Evolutionary conservation across 1,140 invertebrate species (phyloP).

Genomic region (Cephus cinctus): DNA sequence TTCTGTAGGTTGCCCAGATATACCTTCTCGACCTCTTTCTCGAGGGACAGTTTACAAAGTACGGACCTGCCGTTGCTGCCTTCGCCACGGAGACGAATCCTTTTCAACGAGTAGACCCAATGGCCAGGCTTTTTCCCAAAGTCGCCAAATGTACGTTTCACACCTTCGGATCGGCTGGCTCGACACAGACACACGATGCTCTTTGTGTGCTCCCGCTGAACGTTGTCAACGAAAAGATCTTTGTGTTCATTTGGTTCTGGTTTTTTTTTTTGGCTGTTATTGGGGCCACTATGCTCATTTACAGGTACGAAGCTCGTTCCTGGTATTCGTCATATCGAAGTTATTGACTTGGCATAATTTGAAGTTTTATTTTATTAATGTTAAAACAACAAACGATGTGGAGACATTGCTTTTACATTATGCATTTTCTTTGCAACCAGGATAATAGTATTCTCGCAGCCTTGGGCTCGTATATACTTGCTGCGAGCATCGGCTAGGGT

Average conservation of each 20-base stretch:
- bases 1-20: slow-evolving; percentile 50
- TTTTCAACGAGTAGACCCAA: slow-evolving; percentile 51
- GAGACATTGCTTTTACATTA: neutral
- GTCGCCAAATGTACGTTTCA: slow-evolving; percentile 77
- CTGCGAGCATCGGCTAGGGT: slow-evolving; percentile 57
- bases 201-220: slow-evolving; percentile 62
- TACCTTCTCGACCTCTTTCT: slow-evolving; percentile 60
- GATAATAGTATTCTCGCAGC: slow-evolving; percentile 52
- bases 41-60: slow-evolving; percentile 67
- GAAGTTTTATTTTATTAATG: no score
- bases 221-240: slow-evolving; percentile 62
- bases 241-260: slow-evolving; percentile 61
- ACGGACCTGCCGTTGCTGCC: slow-evolving; percentile 63
- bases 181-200: slow-evolving; percentile 50
- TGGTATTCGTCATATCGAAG: no score
- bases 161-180: slow-evolving; percentile 45
- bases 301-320: no score
- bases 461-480: slow-evolving; percentile 56
- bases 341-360: no score
- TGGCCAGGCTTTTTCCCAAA: slow-evolving; percentile 69
- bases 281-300: slow-evolving; percentile 47
- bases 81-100: slow-evolving; percentile 46
- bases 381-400: no score
- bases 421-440: slow-evolving; percentile 26
- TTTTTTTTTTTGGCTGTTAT: slow-evolving; percentile 51